Evolutionary conservation across 2,113 vertebrate genomes (phyloP), one percentile per base, ranked within the genome.

Genomic region (Bubo bubo): DNA sequence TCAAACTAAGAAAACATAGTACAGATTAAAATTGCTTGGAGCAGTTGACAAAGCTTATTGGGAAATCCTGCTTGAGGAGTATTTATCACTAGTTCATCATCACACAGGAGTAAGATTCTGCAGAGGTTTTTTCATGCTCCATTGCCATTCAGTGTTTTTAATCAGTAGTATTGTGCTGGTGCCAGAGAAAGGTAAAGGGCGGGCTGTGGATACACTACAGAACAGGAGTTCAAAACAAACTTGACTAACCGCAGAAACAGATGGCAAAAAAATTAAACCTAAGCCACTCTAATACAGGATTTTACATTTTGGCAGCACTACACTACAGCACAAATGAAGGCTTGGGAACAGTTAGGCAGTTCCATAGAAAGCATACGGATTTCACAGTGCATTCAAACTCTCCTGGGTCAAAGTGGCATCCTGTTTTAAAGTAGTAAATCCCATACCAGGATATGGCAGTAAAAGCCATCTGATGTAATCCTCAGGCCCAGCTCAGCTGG

Each of bases 401-500:
- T 63, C 56, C 43, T 8, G 53, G 84, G 87, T 72, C 70, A 72
- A 59, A 84, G 56, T 1, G 12, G 14, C 45, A 90, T 53, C 89
- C 87, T 93, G 77, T 81, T 95, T 95, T 76, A 45, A 75, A 59
- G 73, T 79, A 20, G 62, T 35, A 71, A 87, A 88, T 94, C 75
- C 63, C 49, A 21, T 45, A 60, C 13, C 41, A 73, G 86, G 86
- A 91, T 70, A 27, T 14, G 34, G 49, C 23, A 86, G 6, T 72
- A 34, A 86, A 79, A 88, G 35, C 39, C 47, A 45, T 5, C 43
- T 52, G 62, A 73, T 63, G 35, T 27, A 75, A 90, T 67, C 66
- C 62, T 86, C 32, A 12, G 53, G 66, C 71, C 88, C 19, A 4
- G 62, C 77, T 75, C 88, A 60, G 93, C 88, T 75, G 82, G 53